A percentile compares a stretch with the other conserved stretches of the same genome.
Conservation (phyloP, 1,140 invertebrate species). For the Drosophila elegans region DNA sequence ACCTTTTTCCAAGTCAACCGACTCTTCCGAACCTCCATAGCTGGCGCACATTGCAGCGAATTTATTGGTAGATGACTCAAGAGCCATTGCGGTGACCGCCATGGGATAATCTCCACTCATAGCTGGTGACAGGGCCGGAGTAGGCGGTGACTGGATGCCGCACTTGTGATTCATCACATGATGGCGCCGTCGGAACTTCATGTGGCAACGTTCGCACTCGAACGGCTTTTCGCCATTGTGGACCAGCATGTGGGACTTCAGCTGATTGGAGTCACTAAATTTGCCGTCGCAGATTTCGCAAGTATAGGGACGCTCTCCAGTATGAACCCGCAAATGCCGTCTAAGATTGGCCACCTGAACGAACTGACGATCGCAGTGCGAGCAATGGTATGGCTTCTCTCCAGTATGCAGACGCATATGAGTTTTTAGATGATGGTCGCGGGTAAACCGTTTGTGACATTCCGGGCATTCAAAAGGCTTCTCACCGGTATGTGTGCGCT, state of each 20-base stretch:
- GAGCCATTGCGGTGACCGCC: constrained; percentile 51
- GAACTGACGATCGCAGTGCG: constrained; percentile 95
- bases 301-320: constrained; percentile 96
- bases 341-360: constrained; percentile 97
- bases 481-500: constrained; percentile 97
- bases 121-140: constrained; percentile 66
- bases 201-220: constrained; percentile 90
- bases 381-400: constrained; percentile 96
- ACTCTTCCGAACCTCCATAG: constrained; percentile 78
- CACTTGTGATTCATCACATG: constrained; percentile 95
- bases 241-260: constrained; percentile 95
- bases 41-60: constrained; percentile 71
- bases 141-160: constrained; percentile 85
- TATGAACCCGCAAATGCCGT: constrained; percentile 96
- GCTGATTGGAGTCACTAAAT: constrained; percentile 97
- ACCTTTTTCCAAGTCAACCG: constrained; percentile 64
- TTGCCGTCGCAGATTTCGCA: constrained; percentile 95
- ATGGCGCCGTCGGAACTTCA: constrained; percentile 92
- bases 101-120: constrained; percentile 70
- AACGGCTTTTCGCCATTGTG: constrained; percentile 96
- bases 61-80: constrained; percentile 60
- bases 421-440: constrained; percentile 97
- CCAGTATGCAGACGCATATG: constrained; percentile 97
- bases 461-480: constrained; percentile 98
- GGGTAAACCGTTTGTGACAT: constrained; percentile 97